phyloP scores from a whole-genome alignment of 2,888 invertebrate genomes.

The Euzophera pinguis region DNA sequence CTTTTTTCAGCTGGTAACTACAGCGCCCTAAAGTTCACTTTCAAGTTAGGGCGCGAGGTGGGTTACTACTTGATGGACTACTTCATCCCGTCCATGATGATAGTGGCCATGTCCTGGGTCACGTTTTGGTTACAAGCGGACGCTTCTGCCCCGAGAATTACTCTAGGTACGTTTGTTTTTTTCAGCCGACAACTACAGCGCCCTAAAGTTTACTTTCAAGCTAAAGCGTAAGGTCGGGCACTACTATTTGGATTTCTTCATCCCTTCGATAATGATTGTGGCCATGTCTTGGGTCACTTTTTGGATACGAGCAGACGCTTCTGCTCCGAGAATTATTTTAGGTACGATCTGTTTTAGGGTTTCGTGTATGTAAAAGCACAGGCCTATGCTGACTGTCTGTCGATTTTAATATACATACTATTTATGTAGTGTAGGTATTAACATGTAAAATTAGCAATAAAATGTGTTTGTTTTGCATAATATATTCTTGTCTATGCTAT shows the following conservation, averaged over 20 bases:
- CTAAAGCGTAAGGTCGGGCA: slow-evolving; percentile 90
- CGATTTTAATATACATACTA: not conserved
- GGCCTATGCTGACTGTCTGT: not conserved
- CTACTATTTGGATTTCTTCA: slow-evolving; percentile 93
- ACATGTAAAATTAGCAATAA: no score
- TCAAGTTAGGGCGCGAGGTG: slow-evolving; percentile 80
- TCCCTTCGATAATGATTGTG: slow-evolving; percentile 92
- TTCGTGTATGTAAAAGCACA: not conserved
- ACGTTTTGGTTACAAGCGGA: slow-evolving; percentile 94
- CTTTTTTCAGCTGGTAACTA: slow-evolving; percentile 85
- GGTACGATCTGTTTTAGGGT: slow-evolving; percentile 59
- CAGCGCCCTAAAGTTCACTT: slow-evolving; percentile 11
- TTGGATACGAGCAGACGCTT: slow-evolving; percentile 92
- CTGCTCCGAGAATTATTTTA: slow-evolving; percentile 89
- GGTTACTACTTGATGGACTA: slow-evolving; percentile 94
- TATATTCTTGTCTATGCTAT: no score
- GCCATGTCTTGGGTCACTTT: slow-evolving; percentile 94
- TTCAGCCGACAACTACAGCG: slow-evolving; percentile 90
- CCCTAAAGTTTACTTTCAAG: slow-evolving; percentile 88
- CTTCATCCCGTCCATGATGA: slow-evolving; percentile 91
- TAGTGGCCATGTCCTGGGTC: slow-evolving; percentile 93
- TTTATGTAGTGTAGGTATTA: not conserved
- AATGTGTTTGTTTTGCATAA: no score
- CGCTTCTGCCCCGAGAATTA: slow-evolving; percentile 91
- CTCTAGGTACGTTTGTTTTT: slow-evolving; percentile 77